Evolutionary conservation across 1,140 invertebrate genomes (phyloP), one percentile per base, ranked within the genome.

Genomic region (Physella acuta): DNA sequence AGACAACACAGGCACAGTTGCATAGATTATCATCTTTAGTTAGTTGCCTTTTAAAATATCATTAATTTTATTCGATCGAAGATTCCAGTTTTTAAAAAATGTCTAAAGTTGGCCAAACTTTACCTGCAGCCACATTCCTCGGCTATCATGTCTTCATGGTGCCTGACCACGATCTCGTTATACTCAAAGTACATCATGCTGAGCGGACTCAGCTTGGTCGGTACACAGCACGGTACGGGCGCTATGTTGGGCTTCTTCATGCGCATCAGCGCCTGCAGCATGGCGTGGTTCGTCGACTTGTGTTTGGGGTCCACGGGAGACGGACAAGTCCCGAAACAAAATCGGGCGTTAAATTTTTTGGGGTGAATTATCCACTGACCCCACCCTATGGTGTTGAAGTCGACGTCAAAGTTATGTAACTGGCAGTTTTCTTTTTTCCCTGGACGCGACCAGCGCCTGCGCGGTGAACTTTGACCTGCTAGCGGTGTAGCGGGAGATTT

Each of bases 311-410:
- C 72, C 20, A 79, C 68, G 14, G 75, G 75, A 8, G 73, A 75
- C 2, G 91, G 91, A 85, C 96, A 98, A 76, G 94, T 91, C 1
- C 97, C 97, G 75, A 92, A 89, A 85, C 97, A 99, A 81, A 93
- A 95, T 83, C 89, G 95, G 0, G 96, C 95, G 77, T 97, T 92
- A 86, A 98, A 98, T 31, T 93, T 93, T 17, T 91, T 90, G 8
- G 97, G 97, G n/a, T 95, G 95, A 28, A 99, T 93, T 77, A 99
- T 98, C 97, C 97, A 99, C 85, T 97, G 93, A 76, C 92, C 93
- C 97, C 97, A 99, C 33, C 95, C 95, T 24, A 99, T 94, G 75
- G 95, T 92, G 5, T 87, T 89, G 81, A 99, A 99, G 85, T 98
- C 93, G 16, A 99, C 94, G 83, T 94, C 94, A 61, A 98, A 89